These are phyloP conservation scores for Diceros bicornis DNA, from an alignment of 2,797 vertebrate genomes.

Conservation along the genomic window DNA sequence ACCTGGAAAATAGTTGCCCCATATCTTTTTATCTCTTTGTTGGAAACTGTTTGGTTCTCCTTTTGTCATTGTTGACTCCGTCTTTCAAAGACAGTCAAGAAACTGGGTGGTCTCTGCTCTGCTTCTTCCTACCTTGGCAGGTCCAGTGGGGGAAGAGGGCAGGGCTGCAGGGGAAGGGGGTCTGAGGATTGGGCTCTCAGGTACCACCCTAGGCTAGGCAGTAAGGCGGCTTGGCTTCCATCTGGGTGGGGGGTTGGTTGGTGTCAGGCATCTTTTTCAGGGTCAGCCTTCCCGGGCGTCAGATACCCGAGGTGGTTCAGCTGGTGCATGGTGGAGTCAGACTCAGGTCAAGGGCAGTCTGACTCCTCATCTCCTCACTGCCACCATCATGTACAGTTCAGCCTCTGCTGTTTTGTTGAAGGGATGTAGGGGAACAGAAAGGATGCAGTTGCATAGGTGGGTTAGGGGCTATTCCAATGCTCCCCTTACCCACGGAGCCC, in stretches of 20 bases:
- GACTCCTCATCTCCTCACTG: neutral
- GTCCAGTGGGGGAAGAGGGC: neutral
- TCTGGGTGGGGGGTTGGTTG: fast-evolving
- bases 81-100: neutral
- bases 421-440: neutral
- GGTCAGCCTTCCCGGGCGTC: neutral
- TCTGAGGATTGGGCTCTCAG: neutral
- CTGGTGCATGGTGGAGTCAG: neutral
- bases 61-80: neutral
- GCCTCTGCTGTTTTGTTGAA: neutral
- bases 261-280: neutral
- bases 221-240: neutral
- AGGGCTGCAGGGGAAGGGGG: neutral
- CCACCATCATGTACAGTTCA: fast-evolving
- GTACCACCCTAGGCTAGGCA: neutral
- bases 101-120: neutral
- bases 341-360: neutral
- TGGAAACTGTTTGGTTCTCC: neutral
- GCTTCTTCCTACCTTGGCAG: neutral
- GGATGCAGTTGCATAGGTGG: fast-evolving
- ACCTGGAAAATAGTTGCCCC: neutral
- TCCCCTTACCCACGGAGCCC: neutral
- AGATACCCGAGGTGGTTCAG: neutral
- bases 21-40: neutral
- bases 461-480: neutral